Conservation (phyloP, 2,888 invertebrate genomes). For the Tanypteryx hageni region DNA sequence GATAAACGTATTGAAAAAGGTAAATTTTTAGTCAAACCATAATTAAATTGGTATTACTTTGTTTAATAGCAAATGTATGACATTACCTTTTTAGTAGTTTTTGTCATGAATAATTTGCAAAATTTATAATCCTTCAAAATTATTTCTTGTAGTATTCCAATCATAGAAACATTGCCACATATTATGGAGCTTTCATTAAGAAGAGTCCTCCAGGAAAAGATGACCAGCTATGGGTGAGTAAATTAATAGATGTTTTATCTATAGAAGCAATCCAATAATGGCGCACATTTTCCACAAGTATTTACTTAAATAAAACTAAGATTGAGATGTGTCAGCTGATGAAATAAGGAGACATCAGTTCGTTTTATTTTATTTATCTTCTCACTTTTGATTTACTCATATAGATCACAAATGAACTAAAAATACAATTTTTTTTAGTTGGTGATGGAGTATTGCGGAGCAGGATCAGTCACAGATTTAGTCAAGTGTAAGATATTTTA, state of each 20-base stretch:
- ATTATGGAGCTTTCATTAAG: conserved; percentile 99
- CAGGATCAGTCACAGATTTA: conserved; percentile 98
- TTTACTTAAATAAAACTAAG: conserved; percentile 39
- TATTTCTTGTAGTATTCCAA: conserved; percentile 87
- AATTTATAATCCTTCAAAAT: background rate
- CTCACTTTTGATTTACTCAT: background rate
- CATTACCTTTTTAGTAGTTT: no score
- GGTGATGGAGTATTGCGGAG: conserved; percentile 99
- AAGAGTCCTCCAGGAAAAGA: conserved; percentile 99
- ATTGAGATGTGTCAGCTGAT: background rate
- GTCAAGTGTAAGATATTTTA: conserved; percentile 85
- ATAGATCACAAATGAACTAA: background rate
- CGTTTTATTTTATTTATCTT: background rate
- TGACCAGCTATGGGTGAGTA: conserved; percentile 94
- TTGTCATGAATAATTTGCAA: no score
- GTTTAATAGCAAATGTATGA: background rate
- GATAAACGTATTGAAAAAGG: conserved; percentile 98
- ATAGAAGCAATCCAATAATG: background rate
- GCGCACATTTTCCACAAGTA: background rate
- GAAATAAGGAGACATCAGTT: background rate
- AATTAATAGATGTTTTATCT: background rate
- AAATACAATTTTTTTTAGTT: conserved; percentile 75
- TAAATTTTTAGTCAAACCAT: conserved; percentile 71
- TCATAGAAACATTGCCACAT: conserved; percentile 99
- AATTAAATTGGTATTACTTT: background rate